phyloP scores from a whole-genome alignment of 2,888 invertebrate species.

The Cephus sareptanus region DNA sequence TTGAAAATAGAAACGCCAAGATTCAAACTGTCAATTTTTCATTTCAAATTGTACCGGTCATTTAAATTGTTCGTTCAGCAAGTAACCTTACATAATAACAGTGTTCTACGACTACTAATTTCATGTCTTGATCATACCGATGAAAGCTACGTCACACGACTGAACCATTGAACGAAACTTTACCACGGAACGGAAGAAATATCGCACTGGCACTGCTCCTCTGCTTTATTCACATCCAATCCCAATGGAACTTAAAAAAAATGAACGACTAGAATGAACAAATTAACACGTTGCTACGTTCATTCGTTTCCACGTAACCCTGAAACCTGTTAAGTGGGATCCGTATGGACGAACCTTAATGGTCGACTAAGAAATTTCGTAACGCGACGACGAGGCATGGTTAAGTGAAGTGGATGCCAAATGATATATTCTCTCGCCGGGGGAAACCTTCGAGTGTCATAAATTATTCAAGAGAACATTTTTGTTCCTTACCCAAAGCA shows the following conservation, averaged over 20 bases:
- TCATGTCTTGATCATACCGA: background rate
- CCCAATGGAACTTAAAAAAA: background rate
- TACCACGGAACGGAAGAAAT: background rate
- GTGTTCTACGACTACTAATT: background rate
- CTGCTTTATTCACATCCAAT: background rate
- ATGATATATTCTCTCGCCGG: background rate
- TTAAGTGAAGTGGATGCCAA: background rate
- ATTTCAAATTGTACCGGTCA: background rate
- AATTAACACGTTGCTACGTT: background rate
- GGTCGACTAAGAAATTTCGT: background rate
- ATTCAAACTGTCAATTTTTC: background rate
- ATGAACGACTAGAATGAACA: background rate
- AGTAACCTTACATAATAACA: background rate
- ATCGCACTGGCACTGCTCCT: background rate
- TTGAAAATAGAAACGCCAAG: too few species aligned
- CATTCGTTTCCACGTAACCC: background rate
- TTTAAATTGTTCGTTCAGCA: background rate
- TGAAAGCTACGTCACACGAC: background rate
- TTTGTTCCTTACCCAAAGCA: background rate
- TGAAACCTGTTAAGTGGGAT: background rate
- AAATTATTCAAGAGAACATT: background rate
- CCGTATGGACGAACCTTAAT: background rate
- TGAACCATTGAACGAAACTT: background rate
- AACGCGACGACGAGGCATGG: background rate
- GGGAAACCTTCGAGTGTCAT: background rate